phyloP scores from a whole-genome alignment of 2,888 invertebrate species.

The Drosophila incognita region DNA sequence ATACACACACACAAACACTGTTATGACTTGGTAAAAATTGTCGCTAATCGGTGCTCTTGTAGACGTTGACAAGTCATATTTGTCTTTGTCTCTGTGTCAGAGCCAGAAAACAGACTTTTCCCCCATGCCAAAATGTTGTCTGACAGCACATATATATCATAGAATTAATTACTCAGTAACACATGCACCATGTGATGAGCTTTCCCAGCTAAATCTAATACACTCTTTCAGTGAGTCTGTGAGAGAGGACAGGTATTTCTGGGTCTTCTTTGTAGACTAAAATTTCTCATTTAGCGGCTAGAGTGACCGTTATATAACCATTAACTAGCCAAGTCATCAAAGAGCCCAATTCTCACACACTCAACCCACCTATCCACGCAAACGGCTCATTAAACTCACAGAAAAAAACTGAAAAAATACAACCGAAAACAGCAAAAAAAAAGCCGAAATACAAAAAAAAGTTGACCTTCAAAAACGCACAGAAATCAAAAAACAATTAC shows the following conservation, averaged over 20 bases:
- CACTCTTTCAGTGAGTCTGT: background rate
- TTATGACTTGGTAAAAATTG: constrained; percentile 61
- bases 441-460: constrained; percentile 58
- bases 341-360: constrained; percentile 65
- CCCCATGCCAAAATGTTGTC: background rate
- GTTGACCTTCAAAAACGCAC: constrained; percentile 79
- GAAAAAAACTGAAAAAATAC: constrained; percentile 27
- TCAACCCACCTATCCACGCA: constrained; percentile 62
- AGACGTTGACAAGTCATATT: constrained; percentile 49
- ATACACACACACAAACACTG: background rate
- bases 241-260: background rate
- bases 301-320: constrained; percentile 53
- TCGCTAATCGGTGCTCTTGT: constrained; percentile 64
- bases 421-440: constrained; percentile 8
- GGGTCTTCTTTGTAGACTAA: background rate
- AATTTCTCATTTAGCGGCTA: background rate
- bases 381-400: constrained; percentile 72
- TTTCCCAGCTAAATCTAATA: background rate
- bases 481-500: constrained; percentile 69
- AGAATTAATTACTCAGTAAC: background rate
- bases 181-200: background rate
- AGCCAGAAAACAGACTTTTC: background rate
- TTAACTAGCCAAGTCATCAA: constrained; percentile 41
- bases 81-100: constrained; percentile 39
- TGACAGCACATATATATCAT: background rate